Evolutionary conservation across 2,888 invertebrate species (phyloP).

Genomic region (Hydraecia micacea): DNA sequence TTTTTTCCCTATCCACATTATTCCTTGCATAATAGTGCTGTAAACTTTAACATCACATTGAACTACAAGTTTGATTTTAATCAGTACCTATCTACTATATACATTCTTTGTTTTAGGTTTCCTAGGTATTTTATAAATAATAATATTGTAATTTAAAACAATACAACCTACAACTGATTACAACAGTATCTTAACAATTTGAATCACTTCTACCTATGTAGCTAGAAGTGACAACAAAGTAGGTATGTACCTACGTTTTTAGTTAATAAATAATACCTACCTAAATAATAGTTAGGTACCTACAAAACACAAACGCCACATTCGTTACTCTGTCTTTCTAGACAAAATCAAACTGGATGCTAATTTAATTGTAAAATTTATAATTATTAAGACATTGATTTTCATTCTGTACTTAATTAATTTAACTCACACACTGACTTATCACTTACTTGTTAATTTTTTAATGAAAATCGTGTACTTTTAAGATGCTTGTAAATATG

Average conservation of each 20-base stretch:
- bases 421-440: background rate
- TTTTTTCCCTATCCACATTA: background rate
- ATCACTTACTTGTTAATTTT: too few species aligned
- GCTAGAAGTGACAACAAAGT: too few species aligned
- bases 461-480: too few species aligned
- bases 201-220: background rate
- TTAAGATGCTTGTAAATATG: too few species aligned
- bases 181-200: background rate
- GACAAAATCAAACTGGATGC: background rate
- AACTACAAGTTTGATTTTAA: background rate
- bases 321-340: background rate
- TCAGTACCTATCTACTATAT: too few species aligned
- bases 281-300: too few species aligned
- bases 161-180: background rate
- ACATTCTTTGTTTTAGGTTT: background rate
- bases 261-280: background rate
- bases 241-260: background rate
- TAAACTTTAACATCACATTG: background rate
- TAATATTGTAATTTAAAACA: background rate
- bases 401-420: background rate
- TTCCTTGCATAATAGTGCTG: background rate
- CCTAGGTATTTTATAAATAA: background rate
- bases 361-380: background rate
- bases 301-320: background rate
- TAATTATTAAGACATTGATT: background rate